phyloP scores from a whole-genome alignment of 2,113 vertebrate species.

The Leptodactylus fuscus region DNA sequence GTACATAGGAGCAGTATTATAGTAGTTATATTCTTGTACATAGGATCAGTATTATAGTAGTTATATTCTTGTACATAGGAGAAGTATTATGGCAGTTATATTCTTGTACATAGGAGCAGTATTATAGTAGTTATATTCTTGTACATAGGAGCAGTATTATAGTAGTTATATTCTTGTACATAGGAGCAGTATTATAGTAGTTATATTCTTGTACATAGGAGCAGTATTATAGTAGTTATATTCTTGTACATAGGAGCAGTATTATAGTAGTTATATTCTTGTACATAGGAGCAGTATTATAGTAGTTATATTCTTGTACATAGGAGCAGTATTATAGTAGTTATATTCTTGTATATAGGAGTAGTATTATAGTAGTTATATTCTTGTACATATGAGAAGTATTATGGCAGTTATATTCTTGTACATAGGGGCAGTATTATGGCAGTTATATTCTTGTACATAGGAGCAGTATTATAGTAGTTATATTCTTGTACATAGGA shows the following conservation, averaged over 20 bases:
- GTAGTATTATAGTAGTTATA: too few species aligned
- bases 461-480: conserved; percentile 1
- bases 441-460: too few species aligned
- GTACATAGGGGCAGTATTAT: too few species aligned
- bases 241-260: background rate
- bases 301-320: conserved; percentile 2
- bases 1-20: background rate
- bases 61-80: too few species aligned
- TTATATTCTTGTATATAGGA: too few species aligned
- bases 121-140: too few species aligned
- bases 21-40: too few species aligned
- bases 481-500: background rate
- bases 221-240: conserved; percentile 4
- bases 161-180: conserved; percentile 7
- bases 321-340: background rate
- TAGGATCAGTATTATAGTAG: too few species aligned
- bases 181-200: background rate
- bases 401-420: too few species aligned
- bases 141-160: background rate
- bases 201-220: background rate
- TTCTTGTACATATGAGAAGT: too few species aligned
- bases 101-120: too few species aligned
- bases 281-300: background rate
- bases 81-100: too few species aligned
- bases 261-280: conserved; percentile 12